These are phyloP conservation scores for Mus caroli DNA, from an alignment of 2,797 vertebrate species.

Conservation along the genomic window DNA sequence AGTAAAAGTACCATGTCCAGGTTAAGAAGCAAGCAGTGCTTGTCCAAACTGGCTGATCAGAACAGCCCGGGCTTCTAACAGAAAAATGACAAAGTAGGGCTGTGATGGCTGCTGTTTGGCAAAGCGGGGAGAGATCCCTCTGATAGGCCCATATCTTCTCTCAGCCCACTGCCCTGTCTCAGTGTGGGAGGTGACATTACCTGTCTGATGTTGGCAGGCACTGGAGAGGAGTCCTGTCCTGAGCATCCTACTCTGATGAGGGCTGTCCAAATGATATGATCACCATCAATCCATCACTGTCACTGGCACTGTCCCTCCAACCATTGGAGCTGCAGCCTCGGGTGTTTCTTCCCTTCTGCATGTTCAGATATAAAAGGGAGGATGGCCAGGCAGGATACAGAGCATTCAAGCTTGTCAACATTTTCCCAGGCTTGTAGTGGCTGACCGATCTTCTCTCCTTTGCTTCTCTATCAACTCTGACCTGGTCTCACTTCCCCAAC, in stretches of 20 bases:
- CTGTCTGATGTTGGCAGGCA: conserved; percentile 90
- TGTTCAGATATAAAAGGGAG: conserved; percentile 24
- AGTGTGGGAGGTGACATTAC: conserved; percentile 91
- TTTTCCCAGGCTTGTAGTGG: neutral
- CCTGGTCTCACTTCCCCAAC: rapidly evolving
- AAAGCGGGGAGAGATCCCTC: conserved; percentile 90
- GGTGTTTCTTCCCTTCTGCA: conserved; percentile 25
- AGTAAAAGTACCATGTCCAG: conserved; percentile 54
- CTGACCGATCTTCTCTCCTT: neutral
- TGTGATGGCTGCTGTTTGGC: conserved; percentile 89
- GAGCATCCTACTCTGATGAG: conserved; percentile 90
- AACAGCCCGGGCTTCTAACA: conserved; percentile 91
- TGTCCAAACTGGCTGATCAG: conserved; percentile 89
- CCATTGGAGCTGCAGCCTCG: conserved; percentile 34
- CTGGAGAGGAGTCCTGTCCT: conserved; percentile 91
- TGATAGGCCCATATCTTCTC: conserved; percentile 92
- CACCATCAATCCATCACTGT: conserved; percentile 92
- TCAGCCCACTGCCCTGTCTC: conserved; percentile 91
- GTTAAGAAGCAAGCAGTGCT: conserved; percentile 89
- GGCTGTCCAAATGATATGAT: conserved; percentile 91
- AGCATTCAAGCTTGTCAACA: neutral
- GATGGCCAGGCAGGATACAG: neutral
- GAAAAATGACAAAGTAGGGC: conserved; percentile 88
- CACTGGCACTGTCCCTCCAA: conserved; percentile 88
- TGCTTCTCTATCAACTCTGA: neutral